Evolutionary conservation across 2,888 invertebrate species (phyloP), one percentile per base, ranked within the genome.

Genomic region (Phalera bucephala): DNA sequence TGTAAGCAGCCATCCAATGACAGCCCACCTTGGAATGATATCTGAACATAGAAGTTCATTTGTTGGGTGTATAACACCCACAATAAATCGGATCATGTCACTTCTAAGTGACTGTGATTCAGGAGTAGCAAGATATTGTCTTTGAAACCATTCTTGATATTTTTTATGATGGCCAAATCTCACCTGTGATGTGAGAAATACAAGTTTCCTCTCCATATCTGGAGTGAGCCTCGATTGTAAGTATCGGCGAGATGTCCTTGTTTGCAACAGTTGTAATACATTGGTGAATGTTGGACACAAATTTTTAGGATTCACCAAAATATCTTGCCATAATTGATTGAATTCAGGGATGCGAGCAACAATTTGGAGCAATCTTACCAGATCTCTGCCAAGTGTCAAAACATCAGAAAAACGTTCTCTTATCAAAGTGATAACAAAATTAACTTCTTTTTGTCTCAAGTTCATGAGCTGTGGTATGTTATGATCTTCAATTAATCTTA

Each of bases 121-220:
- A 2, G 96, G 95, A 2, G 97, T 97, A 9, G 96, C 95, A 57
- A 98, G 91, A 84, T 97, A 97, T 91, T 97, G 94, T 64, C 95
- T 91, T 81, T 97, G 96, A 84, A 97, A 97, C 97, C 97, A 98
- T 70, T 97, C 97, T 83, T 97, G 97, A 75, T 97, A 96, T 39
- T 97, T 92, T 84, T 97, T 97, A 75, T 97, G 97, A 71, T 95
- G 94, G 9, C 97, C 97, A 85, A 97, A 97, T 57, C 95, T 91
- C 10, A 97, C 96, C 82, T 94, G 93, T 40, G 94, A 93, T 22
- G 96, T 96, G 14, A 97, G 91, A 78, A 97, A 97, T 8, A 94
- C 94, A 33, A 98, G 91, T 87, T 97, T 97, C 58, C 94, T 93
- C 74, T 97, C 97, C 96, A 98, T 97, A 64, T 97, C 97, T 3